phyloP scores from a whole-genome alignment of 2,797 vertebrate genomes.

The Artibeus jamaicensis region DNA sequence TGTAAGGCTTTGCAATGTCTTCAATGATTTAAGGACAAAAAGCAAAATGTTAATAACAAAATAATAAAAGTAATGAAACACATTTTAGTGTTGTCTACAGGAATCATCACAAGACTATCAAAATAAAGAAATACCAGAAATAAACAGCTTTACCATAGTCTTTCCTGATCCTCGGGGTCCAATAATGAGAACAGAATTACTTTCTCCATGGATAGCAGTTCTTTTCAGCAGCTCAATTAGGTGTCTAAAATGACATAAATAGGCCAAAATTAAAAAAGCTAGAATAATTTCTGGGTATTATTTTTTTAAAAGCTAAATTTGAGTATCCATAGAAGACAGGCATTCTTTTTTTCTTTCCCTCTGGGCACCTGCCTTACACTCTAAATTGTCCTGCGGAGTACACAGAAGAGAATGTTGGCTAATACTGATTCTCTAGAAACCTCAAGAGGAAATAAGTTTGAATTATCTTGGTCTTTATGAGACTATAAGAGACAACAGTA shows the following conservation, averaged over 20 bases:
- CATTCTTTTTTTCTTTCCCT: neutral
- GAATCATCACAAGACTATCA: neutral
- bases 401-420: neutral
- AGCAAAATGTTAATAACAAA: neutral
- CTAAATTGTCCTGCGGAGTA: neutral
- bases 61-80: conserved; percentile 30
- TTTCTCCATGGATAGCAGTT: conserved; percentile 93
- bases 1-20: neutral
- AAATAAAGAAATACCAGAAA: conserved; percentile 16
- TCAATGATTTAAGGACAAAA: neutral
- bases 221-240: conserved; percentile 93
- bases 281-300: neutral
- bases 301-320: conserved; percentile 9
- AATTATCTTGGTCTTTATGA: neutral
- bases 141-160: conserved; percentile 85
- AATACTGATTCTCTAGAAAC: neutral
- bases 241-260: conserved; percentile 84
- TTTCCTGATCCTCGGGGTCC: conserved; percentile 95
- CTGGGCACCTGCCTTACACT: neutral
- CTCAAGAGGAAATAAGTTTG: neutral
- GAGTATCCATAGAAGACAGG: neutral
- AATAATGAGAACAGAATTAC: conserved; percentile 94
- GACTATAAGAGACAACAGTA: neutral
- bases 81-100: neutral
- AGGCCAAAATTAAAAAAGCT: conserved; percentile 17